Conservation (phyloP, 2,113 vertebrate genomes). For the Chaetura pelagica region DNA sequence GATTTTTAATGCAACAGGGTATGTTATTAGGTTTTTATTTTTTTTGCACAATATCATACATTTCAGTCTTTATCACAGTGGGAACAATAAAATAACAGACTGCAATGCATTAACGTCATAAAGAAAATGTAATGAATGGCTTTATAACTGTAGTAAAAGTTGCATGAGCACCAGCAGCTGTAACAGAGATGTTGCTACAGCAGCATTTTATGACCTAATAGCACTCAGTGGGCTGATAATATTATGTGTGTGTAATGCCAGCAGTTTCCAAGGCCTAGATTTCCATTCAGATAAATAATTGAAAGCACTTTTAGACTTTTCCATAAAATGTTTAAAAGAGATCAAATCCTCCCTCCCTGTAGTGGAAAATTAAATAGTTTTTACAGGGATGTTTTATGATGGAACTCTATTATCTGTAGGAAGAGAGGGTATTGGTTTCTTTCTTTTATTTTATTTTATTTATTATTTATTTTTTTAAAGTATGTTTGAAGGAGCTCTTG, state of each 20-base stretch:
- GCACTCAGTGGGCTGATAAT: slow-evolving; percentile 79
- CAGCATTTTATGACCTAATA: slow-evolving; percentile 78
- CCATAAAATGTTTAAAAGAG: slow-evolving; percentile 82
- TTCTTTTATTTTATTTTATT: background rate
- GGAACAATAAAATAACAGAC: slow-evolving; percentile 83
- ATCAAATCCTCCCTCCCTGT: slow-evolving; percentile 72
- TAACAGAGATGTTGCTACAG: slow-evolving; percentile 75
- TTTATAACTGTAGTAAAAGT: slow-evolving; percentile 85
- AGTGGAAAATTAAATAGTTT: slow-evolving; percentile 81
- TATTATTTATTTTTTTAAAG: slow-evolving; percentile 63
- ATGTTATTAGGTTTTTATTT: slow-evolving; percentile 66
- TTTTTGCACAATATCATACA: slow-evolving; percentile 73
- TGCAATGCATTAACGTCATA: slow-evolving; percentile 80
- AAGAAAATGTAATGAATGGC: slow-evolving; percentile 84
- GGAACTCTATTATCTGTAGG: slow-evolving; percentile 41
- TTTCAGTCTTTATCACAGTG: slow-evolving; percentile 78
- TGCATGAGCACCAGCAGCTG: slow-evolving; percentile 80
- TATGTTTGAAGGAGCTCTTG: background rate
- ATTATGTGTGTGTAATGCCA: slow-evolving; percentile 71
- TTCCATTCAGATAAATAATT: slow-evolving; percentile 82
- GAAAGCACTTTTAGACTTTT: slow-evolving; percentile 80
- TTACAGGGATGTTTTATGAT: slow-evolving; percentile 71
- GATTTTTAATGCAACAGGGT: slow-evolving; percentile 75
- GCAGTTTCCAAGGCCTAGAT: slow-evolving; percentile 72
- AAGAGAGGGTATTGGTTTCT: background rate